A percentile compares a stretch with the other conserved stretches of the same genome.
These are phyloP conservation scores for Coturnix japonica DNA, from an alignment of 2,113 vertebrate species.

Conservation along the genomic window DNA sequence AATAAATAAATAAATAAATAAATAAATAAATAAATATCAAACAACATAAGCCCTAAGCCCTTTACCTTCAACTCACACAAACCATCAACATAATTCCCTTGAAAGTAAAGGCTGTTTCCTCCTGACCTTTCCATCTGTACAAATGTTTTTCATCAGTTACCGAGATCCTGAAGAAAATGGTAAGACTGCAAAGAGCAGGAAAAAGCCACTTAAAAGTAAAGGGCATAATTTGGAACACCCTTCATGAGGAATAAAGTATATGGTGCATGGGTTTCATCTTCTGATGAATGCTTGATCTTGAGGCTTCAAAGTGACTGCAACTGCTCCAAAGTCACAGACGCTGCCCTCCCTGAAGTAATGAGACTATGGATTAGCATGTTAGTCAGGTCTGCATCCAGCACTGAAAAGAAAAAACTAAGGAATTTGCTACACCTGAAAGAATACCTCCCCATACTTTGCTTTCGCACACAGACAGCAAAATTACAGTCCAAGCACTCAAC, in stretches of 20 bases:
- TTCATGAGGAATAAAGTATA: neutral
- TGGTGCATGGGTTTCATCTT: constrained; percentile 11
- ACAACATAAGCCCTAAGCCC: neutral
- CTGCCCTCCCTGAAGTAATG: neutral
- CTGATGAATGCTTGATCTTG: constrained; percentile 12
- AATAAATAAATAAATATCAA: neutral
- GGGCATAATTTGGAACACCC: neutral
- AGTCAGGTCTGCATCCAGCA: neutral
- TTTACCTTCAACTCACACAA: constrained; percentile 8
- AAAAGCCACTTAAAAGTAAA: neutral
- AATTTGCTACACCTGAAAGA: constrained; percentile 45
- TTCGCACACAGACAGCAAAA: constrained; percentile 32
- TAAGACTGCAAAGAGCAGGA: neutral
- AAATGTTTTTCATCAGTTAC: constrained; percentile 2
- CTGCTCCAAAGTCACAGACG: constrained; percentile 7
- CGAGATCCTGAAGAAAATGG: neutral
- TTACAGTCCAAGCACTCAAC: constrained; percentile 34
- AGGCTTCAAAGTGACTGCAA: constrained; percentile 37
- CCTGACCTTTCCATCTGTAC: neutral
- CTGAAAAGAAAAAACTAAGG: neutral
- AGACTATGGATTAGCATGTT: neutral
- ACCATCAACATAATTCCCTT: neutral
- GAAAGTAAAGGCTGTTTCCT: neutral
- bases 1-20: neutral
- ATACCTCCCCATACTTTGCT: constrained; percentile 6